These are phyloP conservation scores for Muscicapa comitata DNA, from an alignment of 2,797 vertebrate species.

Conservation along the genomic window DNA sequence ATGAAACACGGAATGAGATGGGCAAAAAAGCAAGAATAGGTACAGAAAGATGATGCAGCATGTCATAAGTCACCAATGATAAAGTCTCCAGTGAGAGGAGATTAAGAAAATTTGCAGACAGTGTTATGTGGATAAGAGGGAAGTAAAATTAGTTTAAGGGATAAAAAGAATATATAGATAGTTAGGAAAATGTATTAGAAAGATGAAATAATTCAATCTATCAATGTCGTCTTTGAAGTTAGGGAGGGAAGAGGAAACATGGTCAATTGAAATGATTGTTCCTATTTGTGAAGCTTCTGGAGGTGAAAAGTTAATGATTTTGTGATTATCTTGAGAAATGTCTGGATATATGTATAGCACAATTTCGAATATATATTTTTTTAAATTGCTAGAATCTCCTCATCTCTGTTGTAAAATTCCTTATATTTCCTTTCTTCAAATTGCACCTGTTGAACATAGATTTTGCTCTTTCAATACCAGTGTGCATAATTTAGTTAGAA, in stretches of 20 bases:
- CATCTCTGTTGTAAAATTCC: not conserved
- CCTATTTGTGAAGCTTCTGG: not conserved
- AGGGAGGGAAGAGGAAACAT: not conserved
- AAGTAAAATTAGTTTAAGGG: not conserved
- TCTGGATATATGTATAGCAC: not conserved
- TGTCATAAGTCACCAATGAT: not conserved
- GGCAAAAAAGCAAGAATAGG: not conserved
- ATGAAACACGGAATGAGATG: fast-evolving
- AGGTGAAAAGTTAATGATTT: not conserved
- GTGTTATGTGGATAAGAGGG: not conserved
- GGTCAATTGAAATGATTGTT: not conserved
- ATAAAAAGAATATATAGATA: not conserved
- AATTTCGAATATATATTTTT: not conserved
- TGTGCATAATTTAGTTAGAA: not conserved
- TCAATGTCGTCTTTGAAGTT: not conserved
- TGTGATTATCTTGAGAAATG: not conserved
- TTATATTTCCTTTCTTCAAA: not conserved
- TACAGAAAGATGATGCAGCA: not conserved
- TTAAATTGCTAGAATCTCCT: not conserved
- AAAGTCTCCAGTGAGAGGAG: not conserved
- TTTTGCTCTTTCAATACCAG: not conserved
- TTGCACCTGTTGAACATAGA: not conserved
- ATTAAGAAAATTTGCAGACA: not conserved
- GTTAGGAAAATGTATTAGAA: not conserved
- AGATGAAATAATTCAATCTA: not conserved